phyloP scores from a whole-genome alignment of 2,797 vertebrate genomes.

The Siniperca undulata region DNA sequence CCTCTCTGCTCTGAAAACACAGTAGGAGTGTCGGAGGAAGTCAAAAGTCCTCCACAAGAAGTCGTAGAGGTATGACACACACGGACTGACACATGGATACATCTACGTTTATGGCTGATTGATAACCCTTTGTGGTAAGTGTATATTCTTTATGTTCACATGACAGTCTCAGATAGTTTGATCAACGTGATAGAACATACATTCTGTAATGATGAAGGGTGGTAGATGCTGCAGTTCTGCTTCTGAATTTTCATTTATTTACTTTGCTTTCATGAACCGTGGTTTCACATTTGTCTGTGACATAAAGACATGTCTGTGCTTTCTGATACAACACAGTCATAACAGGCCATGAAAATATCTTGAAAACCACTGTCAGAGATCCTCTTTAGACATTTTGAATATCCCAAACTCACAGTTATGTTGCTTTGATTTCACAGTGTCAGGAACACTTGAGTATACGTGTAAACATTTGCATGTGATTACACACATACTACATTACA shows the following conservation, averaged over 20 bases:
- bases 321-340: neutral
- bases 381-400: neutral
- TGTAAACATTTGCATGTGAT: neutral
- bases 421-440: conserved; percentile 8
- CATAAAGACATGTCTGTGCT: neutral
- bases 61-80: conserved; percentile 14
- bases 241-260: neutral
- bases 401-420: neutral
- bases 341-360: neutral
- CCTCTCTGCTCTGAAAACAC: conserved; percentile 32
- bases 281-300: neutral
- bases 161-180: conserved; percentile 16
- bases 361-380: neutral
- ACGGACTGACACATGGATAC: conserved; percentile 4
- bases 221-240: neutral
- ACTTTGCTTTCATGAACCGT: conserved; percentile 15
- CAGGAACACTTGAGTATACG: neutral
- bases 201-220: neutral
- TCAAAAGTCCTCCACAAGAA: conserved; percentile 27
- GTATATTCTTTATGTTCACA: neutral
- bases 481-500: neutral
- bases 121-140: conserved; percentile 56
- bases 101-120: conserved; percentile 12
- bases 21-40: conserved; percentile 33
- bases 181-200: neutral